Evolutionary conservation across 2,888 invertebrate genomes (phyloP).

Genomic region (Metacarcinus magister): DNA sequence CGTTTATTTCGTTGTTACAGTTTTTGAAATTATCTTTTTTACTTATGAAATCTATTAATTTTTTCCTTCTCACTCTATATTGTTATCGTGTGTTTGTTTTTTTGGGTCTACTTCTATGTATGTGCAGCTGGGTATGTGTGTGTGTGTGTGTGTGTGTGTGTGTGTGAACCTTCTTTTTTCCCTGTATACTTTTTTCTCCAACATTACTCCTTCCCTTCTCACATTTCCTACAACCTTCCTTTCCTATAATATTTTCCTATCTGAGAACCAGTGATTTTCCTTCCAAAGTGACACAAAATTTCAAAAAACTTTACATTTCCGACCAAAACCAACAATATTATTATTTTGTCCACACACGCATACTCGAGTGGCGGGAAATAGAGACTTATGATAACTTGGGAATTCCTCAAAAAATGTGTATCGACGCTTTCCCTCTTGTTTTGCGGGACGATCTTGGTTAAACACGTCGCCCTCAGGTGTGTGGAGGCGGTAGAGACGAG

Average conservation of each 20-base stretch:
- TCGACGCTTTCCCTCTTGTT: neutral
- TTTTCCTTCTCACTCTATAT: neutral
- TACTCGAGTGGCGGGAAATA: too few relatives aligned
- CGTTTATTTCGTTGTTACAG: neutral
- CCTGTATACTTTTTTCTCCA: too few relatives aligned
- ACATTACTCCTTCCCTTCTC: neutral
- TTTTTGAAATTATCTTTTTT: neutral
- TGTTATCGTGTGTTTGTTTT: neutral
- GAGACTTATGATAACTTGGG: neutral
- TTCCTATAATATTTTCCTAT: neutral
- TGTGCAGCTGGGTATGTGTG: neutral
- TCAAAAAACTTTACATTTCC: too few relatives aligned
- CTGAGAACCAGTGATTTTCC: too few relatives aligned
- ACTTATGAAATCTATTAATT: too few relatives aligned
- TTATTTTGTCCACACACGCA: too few relatives aligned
- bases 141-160: constrained; percentile 55
- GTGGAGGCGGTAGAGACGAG: neutral
- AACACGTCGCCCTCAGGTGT: neutral
- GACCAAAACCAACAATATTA: too few relatives aligned
- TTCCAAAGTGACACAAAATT: too few relatives aligned
- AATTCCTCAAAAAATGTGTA: neutral
- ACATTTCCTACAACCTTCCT: neutral
- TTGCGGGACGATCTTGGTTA: neutral
- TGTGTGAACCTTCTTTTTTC: constrained; percentile 28
- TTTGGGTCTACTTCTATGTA: too few relatives aligned